phyloP scores from a whole-genome alignment of 2,113 vertebrate species.

The Pteropus alecto region DNA sequence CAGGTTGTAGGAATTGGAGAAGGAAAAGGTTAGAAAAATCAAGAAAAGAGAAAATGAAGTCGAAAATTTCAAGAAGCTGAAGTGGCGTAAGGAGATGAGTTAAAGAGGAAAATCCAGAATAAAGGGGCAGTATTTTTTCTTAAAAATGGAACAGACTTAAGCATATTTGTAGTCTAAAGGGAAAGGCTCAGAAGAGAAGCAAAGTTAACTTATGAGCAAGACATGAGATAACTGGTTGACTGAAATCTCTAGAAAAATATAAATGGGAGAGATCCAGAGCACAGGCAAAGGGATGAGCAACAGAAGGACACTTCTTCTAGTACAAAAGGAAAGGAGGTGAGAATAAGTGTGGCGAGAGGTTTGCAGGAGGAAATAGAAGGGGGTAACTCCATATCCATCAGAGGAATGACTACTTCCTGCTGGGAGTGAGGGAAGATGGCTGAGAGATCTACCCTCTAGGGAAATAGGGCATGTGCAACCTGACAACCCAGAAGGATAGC shows the following conservation, averaged over 20 bases:
- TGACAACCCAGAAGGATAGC: rapidly evolving
- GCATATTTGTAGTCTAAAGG: neutral
- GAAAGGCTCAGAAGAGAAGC: neutral
- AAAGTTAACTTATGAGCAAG: neutral
- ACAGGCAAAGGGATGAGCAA: neutral
- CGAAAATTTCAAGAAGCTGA: neutral
- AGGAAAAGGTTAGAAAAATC: neutral
- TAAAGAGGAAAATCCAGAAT: neutral
- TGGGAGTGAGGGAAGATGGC: neutral
- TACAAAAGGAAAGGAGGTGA: neutral
- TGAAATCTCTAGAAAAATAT: neutral
- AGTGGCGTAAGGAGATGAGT: neutral
- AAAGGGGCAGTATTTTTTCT: neutral
- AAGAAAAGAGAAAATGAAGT: neutral
- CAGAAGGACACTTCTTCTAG: neutral
- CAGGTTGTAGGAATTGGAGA: neutral
- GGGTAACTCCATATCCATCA: neutral
- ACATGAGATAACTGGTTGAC: neutral
- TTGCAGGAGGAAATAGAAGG: neutral
- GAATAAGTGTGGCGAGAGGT: neutral
- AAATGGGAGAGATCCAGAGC: neutral
- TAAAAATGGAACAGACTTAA: neutral
- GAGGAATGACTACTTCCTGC: neutral
- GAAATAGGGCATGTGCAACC: rapidly evolving
- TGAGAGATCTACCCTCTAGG: neutral